Evolutionary conservation across 2,888 invertebrate species (phyloP).

Genomic region (Coleophora flavipennella): DNA sequence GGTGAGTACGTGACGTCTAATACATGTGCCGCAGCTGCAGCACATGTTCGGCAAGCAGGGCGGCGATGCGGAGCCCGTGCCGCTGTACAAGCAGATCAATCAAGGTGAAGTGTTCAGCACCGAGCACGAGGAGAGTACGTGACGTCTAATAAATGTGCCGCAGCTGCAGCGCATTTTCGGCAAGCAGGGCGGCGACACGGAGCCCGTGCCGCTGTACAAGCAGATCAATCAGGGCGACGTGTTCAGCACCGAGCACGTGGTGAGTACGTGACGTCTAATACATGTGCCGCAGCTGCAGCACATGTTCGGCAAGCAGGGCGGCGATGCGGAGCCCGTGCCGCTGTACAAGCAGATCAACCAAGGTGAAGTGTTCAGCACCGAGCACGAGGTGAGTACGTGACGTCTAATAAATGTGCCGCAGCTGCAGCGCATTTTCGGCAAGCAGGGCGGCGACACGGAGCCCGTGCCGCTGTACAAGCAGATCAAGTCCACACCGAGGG

Average conservation of each 20-base stretch:
- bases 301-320: slow-evolving; percentile 78
- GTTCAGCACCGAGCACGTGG: slow-evolving; percentile 74
- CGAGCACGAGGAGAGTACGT: slow-evolving; percentile 65
- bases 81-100: slow-evolving; percentile 73
- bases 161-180: slow-evolving; percentile 84
- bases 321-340: slow-evolving; percentile 56
- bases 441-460: slow-evolving; percentile 62
- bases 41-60: slow-evolving; percentile 79
- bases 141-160: too few species aligned
- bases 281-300: slow-evolving; percentile 85
- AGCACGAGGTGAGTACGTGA: slow-evolving; percentile 76
- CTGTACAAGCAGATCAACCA: slow-evolving; percentile 74
- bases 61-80: slow-evolving; percentile 55
- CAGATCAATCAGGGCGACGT: slow-evolving; percentile 75
- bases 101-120: slow-evolving; percentile 74
- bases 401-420: too few species aligned
- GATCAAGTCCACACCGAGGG: too few species aligned
- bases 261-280: too few species aligned
- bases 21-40: slow-evolving; percentile 79
- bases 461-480: slow-evolving; percentile 73
- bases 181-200: slow-evolving; percentile 64
- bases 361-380: slow-evolving; percentile 73
- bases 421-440: slow-evolving; percentile 82
- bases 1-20: slow-evolving; percentile 30
- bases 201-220: slow-evolving; percentile 71